Percentiles rank a stretch among this genome's conserved stretches.
These are phyloP conservation scores for Hippoglossus stenolepis DNA, from an alignment of 2,113 vertebrate species.

Conservation along the genomic window DNA sequence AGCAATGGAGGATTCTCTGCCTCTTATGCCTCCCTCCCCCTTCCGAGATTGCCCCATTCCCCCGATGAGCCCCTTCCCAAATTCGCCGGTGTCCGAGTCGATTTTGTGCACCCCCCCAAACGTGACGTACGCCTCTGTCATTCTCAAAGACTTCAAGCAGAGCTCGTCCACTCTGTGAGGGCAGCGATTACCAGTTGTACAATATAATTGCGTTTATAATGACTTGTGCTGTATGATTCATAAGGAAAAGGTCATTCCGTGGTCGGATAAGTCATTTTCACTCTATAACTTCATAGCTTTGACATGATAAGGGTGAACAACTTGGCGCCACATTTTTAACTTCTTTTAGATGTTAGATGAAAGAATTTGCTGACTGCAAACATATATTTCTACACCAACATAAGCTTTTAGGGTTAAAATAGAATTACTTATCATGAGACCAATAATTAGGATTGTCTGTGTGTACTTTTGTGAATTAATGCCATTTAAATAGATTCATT, in stretches of 20 bases:
- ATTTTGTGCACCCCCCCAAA: conserved; percentile 90
- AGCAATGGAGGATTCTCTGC: conserved; percentile 87
- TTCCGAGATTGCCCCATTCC: conserved; percentile 91
- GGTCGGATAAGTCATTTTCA: conserved; percentile 42
- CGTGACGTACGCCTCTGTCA: conserved; percentile 90
- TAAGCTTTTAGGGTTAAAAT: conserved; percentile 49
- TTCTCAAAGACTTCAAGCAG: conserved; percentile 94
- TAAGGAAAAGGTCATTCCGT: conserved; percentile 16
- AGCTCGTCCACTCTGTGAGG: conserved; percentile 95
- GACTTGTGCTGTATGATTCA: conserved; percentile 26
- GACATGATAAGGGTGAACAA: conserved; percentile 40
- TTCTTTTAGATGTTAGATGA: conserved; percentile 36
- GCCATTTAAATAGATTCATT: conserved; percentile 41
- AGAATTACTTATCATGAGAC: conserved; percentile 28
- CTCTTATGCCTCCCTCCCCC: conserved; percentile 93
- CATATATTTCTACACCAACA: conserved; percentile 45
- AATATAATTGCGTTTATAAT: conserved; percentile 36
- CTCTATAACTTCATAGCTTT: conserved; percentile 37
- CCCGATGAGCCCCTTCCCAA: conserved; percentile 86
- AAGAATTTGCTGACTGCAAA: conserved; percentile 8
- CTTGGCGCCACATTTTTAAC: conserved; percentile 31
- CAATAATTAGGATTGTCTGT: conserved; percentile 26
- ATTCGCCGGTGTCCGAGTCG: conserved; percentile 92
- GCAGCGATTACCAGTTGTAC: conserved; percentile 10
- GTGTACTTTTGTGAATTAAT: conserved; percentile 47